Conservation (phyloP, 2,113 vertebrate species). For the Caloenas nicobarica region DNA sequence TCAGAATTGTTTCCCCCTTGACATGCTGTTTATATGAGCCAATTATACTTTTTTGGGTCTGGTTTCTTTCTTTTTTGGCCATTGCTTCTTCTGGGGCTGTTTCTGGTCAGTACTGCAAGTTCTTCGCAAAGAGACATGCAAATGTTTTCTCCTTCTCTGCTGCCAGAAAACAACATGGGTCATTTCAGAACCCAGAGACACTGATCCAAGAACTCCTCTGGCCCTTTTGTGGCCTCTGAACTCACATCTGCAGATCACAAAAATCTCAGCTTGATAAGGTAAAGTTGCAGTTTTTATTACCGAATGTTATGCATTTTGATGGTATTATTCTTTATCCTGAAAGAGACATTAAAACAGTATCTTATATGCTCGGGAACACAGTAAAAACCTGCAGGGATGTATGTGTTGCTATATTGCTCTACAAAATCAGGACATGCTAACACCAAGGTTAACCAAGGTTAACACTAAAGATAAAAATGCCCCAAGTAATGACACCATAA, state of each 20-base stretch:
- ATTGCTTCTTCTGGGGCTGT: background rate
- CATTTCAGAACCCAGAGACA: background rate
- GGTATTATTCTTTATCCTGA: background rate
- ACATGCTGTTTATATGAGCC: conserved; percentile 4
- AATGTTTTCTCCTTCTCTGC: background rate
- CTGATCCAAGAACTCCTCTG: background rate
- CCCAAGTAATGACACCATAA: background rate
- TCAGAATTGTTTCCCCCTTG: background rate
- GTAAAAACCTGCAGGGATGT: background rate
- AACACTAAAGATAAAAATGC: background rate
- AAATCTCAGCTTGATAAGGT: background rate
- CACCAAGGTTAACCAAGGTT: background rate
- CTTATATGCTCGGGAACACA: background rate
- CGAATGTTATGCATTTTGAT: background rate
- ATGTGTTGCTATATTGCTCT: background rate
- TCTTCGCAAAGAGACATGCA: background rate
- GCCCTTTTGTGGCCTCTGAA: background rate
- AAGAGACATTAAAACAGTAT: background rate
- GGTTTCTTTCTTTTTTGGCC: conserved; percentile 2
- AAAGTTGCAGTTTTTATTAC: background rate
- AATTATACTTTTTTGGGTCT: conserved; percentile 13
- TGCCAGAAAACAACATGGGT: background rate
- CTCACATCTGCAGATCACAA: background rate
- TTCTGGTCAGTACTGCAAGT: background rate
- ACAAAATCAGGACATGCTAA: background rate